phyloP scores from a whole-genome alignment of 2,113 vertebrate species.

The Chionomys nivalis region DNA sequence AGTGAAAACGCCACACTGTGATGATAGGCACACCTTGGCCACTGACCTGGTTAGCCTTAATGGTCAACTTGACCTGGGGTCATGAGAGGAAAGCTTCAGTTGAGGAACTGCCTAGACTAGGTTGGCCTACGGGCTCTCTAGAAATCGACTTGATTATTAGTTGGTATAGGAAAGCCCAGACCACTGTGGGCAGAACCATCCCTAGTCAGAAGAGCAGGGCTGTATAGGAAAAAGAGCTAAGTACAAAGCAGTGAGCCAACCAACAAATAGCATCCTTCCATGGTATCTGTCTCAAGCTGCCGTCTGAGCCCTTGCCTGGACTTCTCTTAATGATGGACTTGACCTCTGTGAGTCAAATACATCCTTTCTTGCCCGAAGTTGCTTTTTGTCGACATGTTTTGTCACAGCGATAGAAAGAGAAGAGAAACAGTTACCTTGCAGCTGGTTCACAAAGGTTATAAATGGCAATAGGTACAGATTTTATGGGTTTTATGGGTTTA shows the following conservation, averaged over 20 bases:
- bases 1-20: neutral
- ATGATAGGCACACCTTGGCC: no score
- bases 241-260: no score
- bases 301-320: no score
- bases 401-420: no score
- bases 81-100: neutral
- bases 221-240: neutral
- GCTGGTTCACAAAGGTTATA: neutral
- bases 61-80: no score
- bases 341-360: neutral
- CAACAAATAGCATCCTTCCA: neutral
- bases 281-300: neutral
- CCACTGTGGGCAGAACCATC: neutral
- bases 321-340: neutral
- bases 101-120: neutral
- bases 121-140: neutral
- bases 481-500: conserved; percentile 1
- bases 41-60: neutral
- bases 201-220: neutral
- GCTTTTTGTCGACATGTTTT: neutral
- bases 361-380: neutral
- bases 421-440: neutral
- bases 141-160: neutral
- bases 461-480: neutral
- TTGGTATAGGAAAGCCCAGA: neutral